A percentile compares a stretch with the other conserved stretches of the same genome.
Conservation (phyloP, 2,797 vertebrate species). For the Cottoperca gobio region DNA sequence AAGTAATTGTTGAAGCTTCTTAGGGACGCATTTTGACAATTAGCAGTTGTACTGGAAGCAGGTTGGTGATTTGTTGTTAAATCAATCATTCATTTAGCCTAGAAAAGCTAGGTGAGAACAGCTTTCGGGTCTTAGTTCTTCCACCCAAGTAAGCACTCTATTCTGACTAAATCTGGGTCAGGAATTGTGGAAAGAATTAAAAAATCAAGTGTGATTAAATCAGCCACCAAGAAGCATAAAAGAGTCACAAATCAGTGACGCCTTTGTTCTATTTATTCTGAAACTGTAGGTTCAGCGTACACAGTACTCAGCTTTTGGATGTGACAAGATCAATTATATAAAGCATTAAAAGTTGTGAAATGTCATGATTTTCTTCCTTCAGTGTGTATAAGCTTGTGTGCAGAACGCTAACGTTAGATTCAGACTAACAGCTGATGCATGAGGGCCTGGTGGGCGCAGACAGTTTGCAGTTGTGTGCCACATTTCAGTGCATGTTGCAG, state of each 20-base stretch:
- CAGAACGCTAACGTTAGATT: constrained; percentile 18
- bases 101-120: background rate
- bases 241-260: background rate
- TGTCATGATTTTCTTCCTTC: background rate
- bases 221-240: background rate
- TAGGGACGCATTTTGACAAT: background rate
- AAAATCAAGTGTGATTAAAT: constrained; percentile 10
- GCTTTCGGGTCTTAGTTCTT: background rate
- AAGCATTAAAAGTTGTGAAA: background rate
- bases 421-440: constrained; percentile 5
- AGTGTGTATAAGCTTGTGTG: background rate
- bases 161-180: constrained; percentile 7
- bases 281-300: background rate
- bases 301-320: background rate
- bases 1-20: background rate
- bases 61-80: too few relatives aligned
- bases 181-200: background rate
- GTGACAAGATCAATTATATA: background rate
- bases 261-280: background rate
- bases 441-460: constrained; percentile 19
- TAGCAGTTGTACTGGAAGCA: too few relatives aligned
- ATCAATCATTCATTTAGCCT: background rate
- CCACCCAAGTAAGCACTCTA: background rate
- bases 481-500: constrained; percentile 66
- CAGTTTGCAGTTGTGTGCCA: constrained; percentile 64